Base-by-base conservation (phyloP, 2,888 invertebrate genomes). In the Agrotis segetum region DNA sequence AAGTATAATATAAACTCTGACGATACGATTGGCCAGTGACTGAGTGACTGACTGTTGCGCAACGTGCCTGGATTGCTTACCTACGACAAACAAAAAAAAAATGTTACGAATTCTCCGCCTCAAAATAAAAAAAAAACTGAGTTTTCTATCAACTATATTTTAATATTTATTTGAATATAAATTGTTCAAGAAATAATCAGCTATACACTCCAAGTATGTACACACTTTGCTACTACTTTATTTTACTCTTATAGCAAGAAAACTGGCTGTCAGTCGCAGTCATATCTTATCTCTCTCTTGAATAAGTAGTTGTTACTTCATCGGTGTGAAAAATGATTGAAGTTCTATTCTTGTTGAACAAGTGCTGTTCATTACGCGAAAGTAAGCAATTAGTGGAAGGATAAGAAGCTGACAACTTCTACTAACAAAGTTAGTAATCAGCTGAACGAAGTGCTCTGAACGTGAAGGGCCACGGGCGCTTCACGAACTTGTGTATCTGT, bases 271-370 rank as follows among this genome's bases (percentile, higher is more conserved):
- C 34, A 34, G 34, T 1, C 44, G 14, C 21, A 63, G n/a, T 53
- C 11, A 63, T 59, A 21, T 52, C 55, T 29, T 40, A 47, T 52
- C 19, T 64, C 52, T 17, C 17, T 52, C n/a, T 29, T 29, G 17
- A 40, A n/a, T 24, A 52, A 46, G 53, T 40, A 53, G 19, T 70
- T 46, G 34, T 53, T 16, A 40, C 50, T 70, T 58, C 34, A 47
- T 55, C 7, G 34, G n/a, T 3, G 59, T 34, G 34, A 55, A 34
- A 53, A 34, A 59, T 19, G 5, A 53, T 47, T 46, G 1, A 24
- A 47, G 34, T 63, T 55, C 29, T 24, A 44, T 60, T 60, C 17
- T 55, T 53, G 7, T 49, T 5, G 19, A 44, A 49, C 40, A 29
- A 70, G 1, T 59, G 19, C 34, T 49, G 14, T 24, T 55, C 47